Percentiles rank a stretch among this genome's conserved stretches.
Evolutionary conservation across 2,888 invertebrate genomes (phyloP).

Genomic region (Perizoma flavofasciatum): DNA sequence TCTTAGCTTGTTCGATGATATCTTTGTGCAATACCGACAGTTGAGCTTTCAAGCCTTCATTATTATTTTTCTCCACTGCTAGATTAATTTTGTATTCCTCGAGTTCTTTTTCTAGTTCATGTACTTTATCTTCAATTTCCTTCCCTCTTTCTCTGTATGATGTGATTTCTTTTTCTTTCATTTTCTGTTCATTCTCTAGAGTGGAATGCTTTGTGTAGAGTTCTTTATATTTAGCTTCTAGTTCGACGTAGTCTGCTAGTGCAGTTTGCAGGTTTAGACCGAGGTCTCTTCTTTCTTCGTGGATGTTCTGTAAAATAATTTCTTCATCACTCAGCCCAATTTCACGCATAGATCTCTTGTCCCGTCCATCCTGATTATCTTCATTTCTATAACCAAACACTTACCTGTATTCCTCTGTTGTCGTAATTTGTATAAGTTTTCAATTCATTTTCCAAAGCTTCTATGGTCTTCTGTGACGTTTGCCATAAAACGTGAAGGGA

Average conservation of each 20-base stretch:
- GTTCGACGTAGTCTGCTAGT: slow-evolving; percentile 78
- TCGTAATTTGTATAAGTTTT: slow-evolving; percentile 78
- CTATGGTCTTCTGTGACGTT: slow-evolving; percentile 86
- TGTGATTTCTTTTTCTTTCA: slow-evolving; percentile 73
- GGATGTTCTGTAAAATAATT: slow-evolving; percentile 59
- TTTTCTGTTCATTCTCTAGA: slow-evolving; percentile 60
- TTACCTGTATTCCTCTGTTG: slow-evolving; percentile 59
- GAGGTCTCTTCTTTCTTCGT: slow-evolving; percentile 78
- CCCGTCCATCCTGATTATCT: too few relatives aligned
- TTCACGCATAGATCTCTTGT: too few relatives aligned
- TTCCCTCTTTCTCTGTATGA: slow-evolving; percentile 69
- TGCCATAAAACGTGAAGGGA: slow-evolving; percentile 87
- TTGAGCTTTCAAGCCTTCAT: slow-evolving; percentile 62
- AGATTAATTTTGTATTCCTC: slow-evolving; percentile 66
- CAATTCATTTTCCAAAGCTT: slow-evolving; percentile 87
- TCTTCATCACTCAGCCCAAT: too few relatives aligned
- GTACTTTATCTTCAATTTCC: slow-evolving; percentile 56
- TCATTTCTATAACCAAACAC: background rate
- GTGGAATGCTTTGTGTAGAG: slow-evolving; percentile 48
- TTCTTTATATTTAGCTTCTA: slow-evolving; percentile 71
- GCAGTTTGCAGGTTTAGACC: slow-evolving; percentile 82
- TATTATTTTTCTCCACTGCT: slow-evolving; percentile 62
- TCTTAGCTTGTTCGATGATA: slow-evolving; percentile 58
- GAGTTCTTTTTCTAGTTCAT: slow-evolving; percentile 52
- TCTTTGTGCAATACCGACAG: slow-evolving; percentile 63